Evolutionary conservation across 23 tunicate species (phyloP).

Genomic region (Aplidium turbinatum): DNA sequence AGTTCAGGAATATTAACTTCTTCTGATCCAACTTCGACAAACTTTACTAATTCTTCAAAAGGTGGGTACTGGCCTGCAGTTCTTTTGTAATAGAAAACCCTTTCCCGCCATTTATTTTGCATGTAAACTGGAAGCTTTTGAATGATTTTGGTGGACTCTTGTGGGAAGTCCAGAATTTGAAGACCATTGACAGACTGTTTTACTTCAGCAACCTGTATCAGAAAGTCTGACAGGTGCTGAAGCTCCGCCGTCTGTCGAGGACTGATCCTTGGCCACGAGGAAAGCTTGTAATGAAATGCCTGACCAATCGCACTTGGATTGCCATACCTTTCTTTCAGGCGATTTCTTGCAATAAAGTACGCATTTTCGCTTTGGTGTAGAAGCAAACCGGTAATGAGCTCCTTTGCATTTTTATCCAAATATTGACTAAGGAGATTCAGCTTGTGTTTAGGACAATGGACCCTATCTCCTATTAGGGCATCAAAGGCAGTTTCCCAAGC

Average conservation of each 20-base stretch:
- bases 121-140: background rate
- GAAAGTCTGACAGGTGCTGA: conserved; percentile 16
- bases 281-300: background rate
- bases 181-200: background rate
- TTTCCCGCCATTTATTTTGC: conserved; percentile 12
- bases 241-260: background rate
- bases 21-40: background rate
- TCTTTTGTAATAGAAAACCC: background rate
- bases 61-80: background rate
- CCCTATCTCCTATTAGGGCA: conserved; percentile 6
- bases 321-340: conserved; percentile 22
- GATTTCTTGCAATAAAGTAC: conserved; percentile 13
- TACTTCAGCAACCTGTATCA: background rate
- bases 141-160: conserved; percentile 6
- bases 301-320: conserved; percentile 1
- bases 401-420: conserved; percentile 14
- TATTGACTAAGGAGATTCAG: conserved; percentile 26
- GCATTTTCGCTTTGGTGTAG: conserved; percentile 31
- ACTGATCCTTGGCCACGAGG: conserved; percentile 2
- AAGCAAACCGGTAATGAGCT: conserved; percentile 3
- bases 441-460: conserved; percentile 5
- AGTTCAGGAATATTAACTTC: conserved; percentile 19
- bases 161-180: background rate
- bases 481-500: conserved; percentile 39
- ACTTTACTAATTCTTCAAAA: background rate